Base-by-base conservation (phyloP, 53 echinoderm and acorn worm genomes). In the Holothuria scabra region DNA sequence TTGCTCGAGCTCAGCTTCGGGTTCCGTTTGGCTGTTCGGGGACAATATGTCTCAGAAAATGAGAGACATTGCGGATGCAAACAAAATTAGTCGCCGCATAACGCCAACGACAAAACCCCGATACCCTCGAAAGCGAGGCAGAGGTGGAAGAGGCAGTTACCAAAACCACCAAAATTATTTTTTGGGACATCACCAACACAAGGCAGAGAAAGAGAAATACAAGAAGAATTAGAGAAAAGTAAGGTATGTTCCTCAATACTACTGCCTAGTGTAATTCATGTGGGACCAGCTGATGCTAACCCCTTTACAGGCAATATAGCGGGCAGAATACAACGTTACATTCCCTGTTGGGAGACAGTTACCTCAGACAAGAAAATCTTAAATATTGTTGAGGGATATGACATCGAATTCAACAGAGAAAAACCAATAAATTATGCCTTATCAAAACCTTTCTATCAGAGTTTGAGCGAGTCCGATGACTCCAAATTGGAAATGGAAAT, bases 401-500 rank as follows among this genome's bases (percentile, higher is more conserved):
- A n/a, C n/a, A n/a, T n/a, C n/a, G n/a, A n/a, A n/a, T n/a, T n/a
- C n/a, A n/a, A n/a, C n/a, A n/a, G n/a, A n/a, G n/a, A n/a, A n/a
- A n/a, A n/a, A n/a, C n/a, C n/a, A n/a, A n/a, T n/a, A n/a, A n/a
- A n/a, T n/a, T 58, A 58, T n/a, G n/a, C 59, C 59, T 58, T 58
- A 1, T 58, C 59, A 1, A 58, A 58, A n/a, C 59, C 59, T 0
- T 58, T 58, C 59, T 1, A 58, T 58, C 59, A 58, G 59, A 1
- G 59, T 1, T 58, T 58, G 59, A 58, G n/a, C 59, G 59, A 58
- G 59, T 58, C 59, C n/a, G 59, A 58, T 58, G 59, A 58, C 18
- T 58, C 59, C n/a, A 58, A 18, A 58, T 58, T 58, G 59, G 59
- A 58, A 58, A 58, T 18, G n/a, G n/a, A 58, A 58, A 58, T 58